Evolutionary conservation across 2,888 invertebrate genomes (phyloP), one percentile per base, ranked within the genome.

Genomic region (Conistra vaccinii): DNA sequence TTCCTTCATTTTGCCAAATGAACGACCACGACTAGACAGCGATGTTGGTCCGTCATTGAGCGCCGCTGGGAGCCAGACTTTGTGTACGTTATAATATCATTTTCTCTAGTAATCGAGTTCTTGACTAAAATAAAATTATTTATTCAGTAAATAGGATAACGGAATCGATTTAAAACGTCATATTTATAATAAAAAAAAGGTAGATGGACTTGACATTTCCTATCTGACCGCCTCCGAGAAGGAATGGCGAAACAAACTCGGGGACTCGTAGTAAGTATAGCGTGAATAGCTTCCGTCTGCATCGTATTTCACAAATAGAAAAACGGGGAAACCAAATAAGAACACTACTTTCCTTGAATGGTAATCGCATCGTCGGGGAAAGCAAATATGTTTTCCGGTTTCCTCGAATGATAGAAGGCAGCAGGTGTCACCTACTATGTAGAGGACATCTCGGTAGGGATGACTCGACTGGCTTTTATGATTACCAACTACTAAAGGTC

Each of bases 1-100:
- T 72, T 95, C 95, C 14, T 94, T 93, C 88, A 91, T 85, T 83
- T 76, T 92, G 75, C 77, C 77, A 29, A 90, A 90, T 76, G 87
- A 89, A 63, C 81, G 96, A 5, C 90, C 92, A 63, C 91, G 96
- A 2, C 92, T 96, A 61, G 96, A 96, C 91, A 96, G 96, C 89
- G 96, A 96, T 89, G 96, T 96, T 32, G 96, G 96, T 1, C 93
- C 96, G 2, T 93, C 94, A 65, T 93, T 96, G 71, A 96, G 96
- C 81, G 96, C 96, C 55, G 96, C 96, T 61, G 96, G 95, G 80
- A 96, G 96, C 80, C 95, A 96, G 86, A 96, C 95, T 1, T 84
- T 96, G 62, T 86, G 96, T 96, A 65, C 85, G 85, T 87, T 57
- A 51, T 29, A 53, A 3, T 67, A 42, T 48, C 26, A 6, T 73